Percentiles rank a stretch among this genome's conserved stretches.
phyloP scores from a whole-genome alignment of 2,797 vertebrate species.

The Micropoecilia bifurca region DNA sequence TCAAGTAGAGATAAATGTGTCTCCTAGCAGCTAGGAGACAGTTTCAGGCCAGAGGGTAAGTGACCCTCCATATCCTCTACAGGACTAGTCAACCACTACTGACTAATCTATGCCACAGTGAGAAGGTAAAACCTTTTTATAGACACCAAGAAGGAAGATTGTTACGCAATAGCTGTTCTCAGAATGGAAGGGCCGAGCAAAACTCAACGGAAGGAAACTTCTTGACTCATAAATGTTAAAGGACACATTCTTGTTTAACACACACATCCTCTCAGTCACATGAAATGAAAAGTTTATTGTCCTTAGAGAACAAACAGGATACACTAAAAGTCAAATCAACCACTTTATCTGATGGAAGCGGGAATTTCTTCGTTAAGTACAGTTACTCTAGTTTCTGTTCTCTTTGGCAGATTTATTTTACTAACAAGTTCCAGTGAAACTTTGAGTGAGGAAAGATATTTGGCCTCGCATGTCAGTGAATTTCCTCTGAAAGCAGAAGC shows the following conservation, averaged over 20 bases:
- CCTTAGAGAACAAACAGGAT: not conserved
- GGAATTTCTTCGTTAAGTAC: not conserved
- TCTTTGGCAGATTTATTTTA: not conserved
- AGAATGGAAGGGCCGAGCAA: not conserved
- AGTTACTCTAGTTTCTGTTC: not conserved
- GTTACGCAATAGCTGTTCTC: not conserved
- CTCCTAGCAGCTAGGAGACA: not conserved
- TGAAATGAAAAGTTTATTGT: not conserved
- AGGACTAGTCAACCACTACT: not conserved
- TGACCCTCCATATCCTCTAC: not conserved
- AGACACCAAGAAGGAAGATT: not conserved
- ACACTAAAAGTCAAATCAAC: not conserved
- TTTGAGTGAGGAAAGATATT: not conserved
- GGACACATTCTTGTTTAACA: not conserved
- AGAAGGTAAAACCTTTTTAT: not conserved
- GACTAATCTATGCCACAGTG: not conserved
- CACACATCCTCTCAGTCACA: not conserved
- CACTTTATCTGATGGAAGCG: not conserved
- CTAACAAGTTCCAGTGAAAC: not conserved
- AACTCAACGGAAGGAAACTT: not conserved
- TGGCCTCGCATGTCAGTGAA: not conserved
- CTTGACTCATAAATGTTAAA: not conserved
- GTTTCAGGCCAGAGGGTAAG: not conserved
- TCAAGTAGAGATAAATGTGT: too few relatives aligned
- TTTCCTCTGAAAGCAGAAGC: not conserved